These are phyloP conservation scores for Cetoscarus ocellatus DNA, from an alignment of 2,797 vertebrate species.

Conservation along the genomic window DNA sequence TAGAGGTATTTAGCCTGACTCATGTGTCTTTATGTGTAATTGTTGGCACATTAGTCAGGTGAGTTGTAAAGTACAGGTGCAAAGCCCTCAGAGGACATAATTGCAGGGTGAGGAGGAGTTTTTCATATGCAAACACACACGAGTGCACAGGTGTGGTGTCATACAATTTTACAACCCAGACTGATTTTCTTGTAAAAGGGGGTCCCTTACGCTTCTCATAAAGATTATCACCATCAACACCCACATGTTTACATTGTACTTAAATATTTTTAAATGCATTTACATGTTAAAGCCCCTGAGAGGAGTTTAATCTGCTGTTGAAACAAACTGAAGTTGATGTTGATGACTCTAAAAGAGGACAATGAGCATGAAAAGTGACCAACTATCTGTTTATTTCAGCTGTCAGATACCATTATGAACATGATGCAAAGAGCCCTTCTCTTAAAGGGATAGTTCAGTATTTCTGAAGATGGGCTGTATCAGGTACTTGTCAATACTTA, in stretches of 20 bases:
- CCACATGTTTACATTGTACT: background rate
- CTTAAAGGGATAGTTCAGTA: too few species aligned
- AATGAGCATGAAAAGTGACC: too few species aligned
- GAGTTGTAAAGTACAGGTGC: slow-evolving; percentile 71
- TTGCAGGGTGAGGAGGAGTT: slow-evolving; percentile 25
- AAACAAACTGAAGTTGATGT: too few species aligned
- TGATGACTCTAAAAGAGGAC: too few species aligned
- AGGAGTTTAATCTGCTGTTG: background rate
- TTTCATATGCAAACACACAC: slow-evolving; percentile 54
- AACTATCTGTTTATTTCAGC: too few species aligned
- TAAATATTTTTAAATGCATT: background rate
- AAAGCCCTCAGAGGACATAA: slow-evolving; percentile 48
- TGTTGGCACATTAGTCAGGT: slow-evolving; percentile 35
- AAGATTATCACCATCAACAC: slow-evolving; percentile 4
- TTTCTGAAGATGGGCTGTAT: too few species aligned
- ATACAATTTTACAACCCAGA: slow-evolving; percentile 18
- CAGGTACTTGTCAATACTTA: too few species aligned
- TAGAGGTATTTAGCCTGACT: slow-evolving; percentile 55
- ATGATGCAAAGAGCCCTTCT: too few species aligned
- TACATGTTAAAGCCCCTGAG: background rate
- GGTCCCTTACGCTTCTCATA: slow-evolving; percentile 8
- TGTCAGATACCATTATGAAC: too few species aligned
- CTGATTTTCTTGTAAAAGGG: background rate
- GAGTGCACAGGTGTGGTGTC: slow-evolving; percentile 11
- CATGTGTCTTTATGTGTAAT: slow-evolving; percentile 2